Evolutionary conservation across 1,140 invertebrate species (phyloP).

Genomic region (Notospermus geniculatus): DNA sequence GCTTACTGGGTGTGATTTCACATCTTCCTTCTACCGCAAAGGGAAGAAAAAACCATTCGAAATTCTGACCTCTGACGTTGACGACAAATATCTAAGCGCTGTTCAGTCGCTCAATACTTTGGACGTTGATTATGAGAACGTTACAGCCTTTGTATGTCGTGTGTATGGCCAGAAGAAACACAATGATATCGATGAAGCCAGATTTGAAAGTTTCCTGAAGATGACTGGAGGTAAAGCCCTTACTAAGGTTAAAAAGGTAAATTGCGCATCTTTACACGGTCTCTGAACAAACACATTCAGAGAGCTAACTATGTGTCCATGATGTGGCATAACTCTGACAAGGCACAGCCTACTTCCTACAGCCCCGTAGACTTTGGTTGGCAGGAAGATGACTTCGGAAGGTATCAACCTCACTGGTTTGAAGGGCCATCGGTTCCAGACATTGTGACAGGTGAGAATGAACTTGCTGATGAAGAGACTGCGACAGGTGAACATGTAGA

Average conservation of each 20-base stretch:
- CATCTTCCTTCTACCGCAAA: constrained; percentile 8
- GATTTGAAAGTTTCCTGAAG: not conserved
- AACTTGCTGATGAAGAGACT: not conserved
- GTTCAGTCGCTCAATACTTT: not conserved
- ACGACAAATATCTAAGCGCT: not conserved
- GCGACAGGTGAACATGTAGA: not conserved
- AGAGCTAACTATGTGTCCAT: constrained; percentile 5
- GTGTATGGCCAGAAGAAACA: not conserved
- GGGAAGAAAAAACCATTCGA: constrained; percentile 4
- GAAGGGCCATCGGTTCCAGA: constrained; percentile 7
- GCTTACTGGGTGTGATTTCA: not conserved
- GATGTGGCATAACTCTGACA: not conserved
- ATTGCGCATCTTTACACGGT: not conserved
- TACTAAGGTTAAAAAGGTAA: constrained; percentile 7
- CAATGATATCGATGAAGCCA: constrained; percentile 10
- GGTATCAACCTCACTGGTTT: constrained; percentile 6
- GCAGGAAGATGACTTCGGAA: not conserved
- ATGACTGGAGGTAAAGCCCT: constrained; percentile 1
- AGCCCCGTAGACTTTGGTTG: constrained; percentile 7
- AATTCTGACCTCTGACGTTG: not conserved
- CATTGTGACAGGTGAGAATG: not conserved
- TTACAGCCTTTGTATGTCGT: not conserved
- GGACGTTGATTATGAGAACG: not conserved
- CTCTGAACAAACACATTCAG: not conserved
- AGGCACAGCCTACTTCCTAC: not conserved